A percentile compares a stretch with the other conserved stretches of the same genome.
These are phyloP conservation scores for Lontra canadensis DNA, from an alignment of 2,113 vertebrate genomes.

Conservation along the genomic window DNA sequence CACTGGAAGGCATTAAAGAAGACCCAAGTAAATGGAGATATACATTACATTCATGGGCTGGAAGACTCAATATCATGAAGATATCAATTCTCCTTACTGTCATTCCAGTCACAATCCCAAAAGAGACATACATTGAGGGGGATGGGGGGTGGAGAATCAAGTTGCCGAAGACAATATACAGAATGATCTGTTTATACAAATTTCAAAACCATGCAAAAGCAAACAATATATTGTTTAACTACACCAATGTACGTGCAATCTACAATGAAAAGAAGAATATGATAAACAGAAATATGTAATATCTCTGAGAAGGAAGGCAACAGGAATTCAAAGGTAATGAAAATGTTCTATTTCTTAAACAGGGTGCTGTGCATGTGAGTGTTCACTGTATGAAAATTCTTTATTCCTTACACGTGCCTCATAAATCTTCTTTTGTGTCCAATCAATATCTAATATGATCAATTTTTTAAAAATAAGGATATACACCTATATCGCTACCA, in stretches of 20 bases:
- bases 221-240: not conserved
- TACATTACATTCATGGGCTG: conserved; percentile 5
- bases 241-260: not conserved
- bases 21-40: conserved; percentile 29
- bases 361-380: not conserved
- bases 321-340: not conserved
- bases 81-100: conserved; percentile 40
- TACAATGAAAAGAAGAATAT: conserved; percentile 39
- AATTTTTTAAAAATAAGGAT: not conserved
- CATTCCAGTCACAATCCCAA: conserved; percentile 18
- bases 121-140: not conserved
- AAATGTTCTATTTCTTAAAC: conserved; percentile 26
- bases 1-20: conserved; percentile 42
- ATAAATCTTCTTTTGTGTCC: conserved; percentile 35
- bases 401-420: not conserved
- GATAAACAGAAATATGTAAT: conserved; percentile 2
- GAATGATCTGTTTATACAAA: not conserved
- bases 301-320: not conserved
- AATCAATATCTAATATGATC: conserved; percentile 15
- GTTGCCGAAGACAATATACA: not conserved
- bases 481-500: not conserved
- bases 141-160: not conserved
- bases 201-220: conserved; percentile 45
- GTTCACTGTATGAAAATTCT: not conserved
- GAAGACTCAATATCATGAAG: conserved; percentile 26